A percentile compares a stretch with the other conserved stretches of the same genome.
Evolutionary conservation across 2,113 vertebrate genomes (phyloP).

Genomic region (Thinocorus orbignyianus): DNA sequence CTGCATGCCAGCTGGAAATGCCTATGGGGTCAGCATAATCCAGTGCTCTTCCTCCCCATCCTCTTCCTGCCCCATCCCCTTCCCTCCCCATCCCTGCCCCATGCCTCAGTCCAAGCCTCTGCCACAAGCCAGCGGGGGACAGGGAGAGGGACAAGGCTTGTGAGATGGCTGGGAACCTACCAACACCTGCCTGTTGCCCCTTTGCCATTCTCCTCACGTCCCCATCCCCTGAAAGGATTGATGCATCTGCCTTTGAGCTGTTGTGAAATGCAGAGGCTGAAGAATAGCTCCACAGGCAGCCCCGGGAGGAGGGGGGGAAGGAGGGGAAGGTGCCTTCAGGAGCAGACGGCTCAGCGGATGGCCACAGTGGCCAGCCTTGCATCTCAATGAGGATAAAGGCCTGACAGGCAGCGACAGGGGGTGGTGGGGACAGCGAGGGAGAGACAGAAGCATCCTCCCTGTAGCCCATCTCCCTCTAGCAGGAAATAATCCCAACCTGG

Average conservation of each 20-base stretch:
- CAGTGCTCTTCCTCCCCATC: not conserved
- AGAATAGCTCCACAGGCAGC: slow-evolving; percentile 62
- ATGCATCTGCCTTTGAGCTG: slow-evolving; percentile 74
- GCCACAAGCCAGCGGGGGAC: not conserved
- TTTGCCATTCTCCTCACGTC: slow-evolving; percentile 70
- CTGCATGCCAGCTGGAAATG: not conserved
- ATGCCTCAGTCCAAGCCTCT: not conserved
- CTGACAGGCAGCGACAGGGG: not conserved
- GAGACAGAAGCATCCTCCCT: not conserved
- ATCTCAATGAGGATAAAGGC: slow-evolving; percentile 63
- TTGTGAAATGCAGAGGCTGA: slow-evolving; percentile 68
- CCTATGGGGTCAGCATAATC: not conserved
- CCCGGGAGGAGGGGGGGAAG: slow-evolving; percentile 32
- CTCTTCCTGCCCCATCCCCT: not conserved
- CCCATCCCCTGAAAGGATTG: slow-evolving; percentile 68
- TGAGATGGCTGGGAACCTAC: slow-evolving; percentile 28
- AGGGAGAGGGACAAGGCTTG: not conserved
- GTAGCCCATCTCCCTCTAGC: not conserved
- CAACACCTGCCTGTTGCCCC: slow-evolving; percentile 45
- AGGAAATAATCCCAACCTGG: not conserved
- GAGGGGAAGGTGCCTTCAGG: slow-evolving; percentile 52
- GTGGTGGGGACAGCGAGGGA: not conserved
- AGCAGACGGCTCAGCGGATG: slow-evolving; percentile 54
- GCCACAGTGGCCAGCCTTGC: slow-evolving; percentile 26
- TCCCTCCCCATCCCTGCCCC: not conserved